These are phyloP conservation scores for Brachionus angularis DNA, from an alignment of 1,140 invertebrate species.

Conservation along the genomic window DNA sequence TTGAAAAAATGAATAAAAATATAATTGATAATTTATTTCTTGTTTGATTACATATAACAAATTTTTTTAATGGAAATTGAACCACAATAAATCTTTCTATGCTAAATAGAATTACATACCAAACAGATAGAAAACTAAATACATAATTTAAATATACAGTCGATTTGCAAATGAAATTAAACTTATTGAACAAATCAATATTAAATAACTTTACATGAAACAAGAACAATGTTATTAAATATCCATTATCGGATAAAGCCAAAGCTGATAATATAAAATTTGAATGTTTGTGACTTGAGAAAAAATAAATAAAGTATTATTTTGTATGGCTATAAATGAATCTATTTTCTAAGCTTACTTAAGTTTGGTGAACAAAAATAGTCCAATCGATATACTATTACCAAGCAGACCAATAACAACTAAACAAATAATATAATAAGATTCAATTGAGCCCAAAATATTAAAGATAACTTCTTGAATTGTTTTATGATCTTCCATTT, in stretches of 20 bases:
- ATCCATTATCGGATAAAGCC: constrained; percentile 19
- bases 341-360: constrained; percentile 1
- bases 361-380: constrained; percentile 21
- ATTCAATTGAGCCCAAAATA: neutral
- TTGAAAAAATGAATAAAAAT: constrained; percentile 1
- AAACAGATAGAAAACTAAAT: constrained; percentile 24
- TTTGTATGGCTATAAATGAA: neutral
- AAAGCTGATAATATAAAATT: constrained; percentile 24
- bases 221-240: constrained; percentile 4
- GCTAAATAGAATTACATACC: constrained; percentile 35
- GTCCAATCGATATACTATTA: neutral
- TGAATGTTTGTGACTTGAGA: neutral
- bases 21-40: neutral
- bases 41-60: constrained; percentile 13
- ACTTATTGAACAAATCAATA: neutral
- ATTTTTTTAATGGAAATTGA: constrained; percentile 31
- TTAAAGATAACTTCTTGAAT: neutral
- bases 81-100: constrained; percentile 11
- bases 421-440: neutral
- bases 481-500: neutral
- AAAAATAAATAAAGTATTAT: neutral
- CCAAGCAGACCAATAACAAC: constrained; percentile 23
- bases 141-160: constrained; percentile 23
- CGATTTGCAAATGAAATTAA: constrained; percentile 1
- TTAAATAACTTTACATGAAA: neutral